Evolutionary conservation across 2,113 vertebrate genomes (phyloP).

Genomic region (Atrichornis clamosus): DNA sequence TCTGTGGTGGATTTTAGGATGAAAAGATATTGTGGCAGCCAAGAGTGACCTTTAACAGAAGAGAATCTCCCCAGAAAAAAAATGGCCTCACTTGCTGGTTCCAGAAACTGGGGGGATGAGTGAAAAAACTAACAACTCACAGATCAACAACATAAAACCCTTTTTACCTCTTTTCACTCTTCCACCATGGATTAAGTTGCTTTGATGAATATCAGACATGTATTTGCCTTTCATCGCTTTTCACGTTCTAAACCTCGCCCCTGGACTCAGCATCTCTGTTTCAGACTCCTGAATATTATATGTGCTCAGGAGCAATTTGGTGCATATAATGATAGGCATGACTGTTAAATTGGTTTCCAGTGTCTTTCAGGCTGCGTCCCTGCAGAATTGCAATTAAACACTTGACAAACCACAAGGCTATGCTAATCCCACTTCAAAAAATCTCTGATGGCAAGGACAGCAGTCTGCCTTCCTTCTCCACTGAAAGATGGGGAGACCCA

Average conservation of each 20-base stretch:
- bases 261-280: background rate
- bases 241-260: background rate
- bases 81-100: background rate
- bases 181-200: background rate
- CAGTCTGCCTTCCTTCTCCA: constrained; percentile 12
- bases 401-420: constrained; percentile 50
- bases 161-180: background rate
- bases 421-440: constrained; percentile 34
- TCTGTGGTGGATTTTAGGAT: background rate
- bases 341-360: constrained; percentile 46
- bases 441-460: background rate
- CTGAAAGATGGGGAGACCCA: background rate
- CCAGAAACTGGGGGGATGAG: background rate
- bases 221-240: constrained; percentile 52
- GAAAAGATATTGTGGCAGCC: background rate
- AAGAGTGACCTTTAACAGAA: background rate
- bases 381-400: constrained; percentile 54
- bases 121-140: background rate
- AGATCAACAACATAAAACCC: background rate
- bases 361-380: constrained; percentile 14
- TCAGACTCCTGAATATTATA: background rate
- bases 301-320: constrained; percentile 27
- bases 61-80: background rate
- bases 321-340: constrained; percentile 6
- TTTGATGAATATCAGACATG: constrained; percentile 19